Percentiles rank a stretch among this genome's conserved stretches.
Evolutionary conservation across 2,797 vertebrate species (phyloP).

Genomic region (Xenopus petersii): DNA sequence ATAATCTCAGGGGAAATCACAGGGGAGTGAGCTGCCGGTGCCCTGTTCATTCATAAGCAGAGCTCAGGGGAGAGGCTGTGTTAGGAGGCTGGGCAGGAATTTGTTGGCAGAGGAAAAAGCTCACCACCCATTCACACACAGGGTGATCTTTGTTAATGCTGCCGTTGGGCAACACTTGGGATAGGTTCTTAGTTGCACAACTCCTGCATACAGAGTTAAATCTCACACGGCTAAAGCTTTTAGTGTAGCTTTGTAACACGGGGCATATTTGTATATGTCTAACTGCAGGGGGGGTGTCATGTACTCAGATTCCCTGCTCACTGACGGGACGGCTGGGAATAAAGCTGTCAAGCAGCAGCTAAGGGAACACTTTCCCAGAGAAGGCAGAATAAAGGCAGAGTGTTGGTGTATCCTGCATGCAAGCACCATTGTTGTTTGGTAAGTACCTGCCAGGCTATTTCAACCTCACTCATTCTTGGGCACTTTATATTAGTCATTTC

Average conservation of each 20-base stretch:
- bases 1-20: not conserved
- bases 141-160: constrained; percentile 13
- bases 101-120: constrained; percentile 24
- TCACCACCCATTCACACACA: not conserved
- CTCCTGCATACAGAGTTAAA: not conserved
- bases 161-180: constrained; percentile 31
- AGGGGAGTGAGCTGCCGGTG: not conserved
- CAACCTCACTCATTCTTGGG: too few species aligned
- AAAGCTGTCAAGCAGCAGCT: not conserved
- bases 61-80: constrained; percentile 7
- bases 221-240: not conserved
- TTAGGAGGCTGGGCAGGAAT: constrained; percentile 7
- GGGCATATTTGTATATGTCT: not conserved
- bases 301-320: not conserved
- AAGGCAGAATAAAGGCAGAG: too few species aligned
- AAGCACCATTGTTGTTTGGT: too few species aligned
- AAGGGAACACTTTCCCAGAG: too few species aligned
- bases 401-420: too few species aligned
- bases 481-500: too few species aligned
- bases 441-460: too few species aligned
- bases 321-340: not conserved
- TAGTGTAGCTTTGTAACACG: not conserved
- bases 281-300: not conserved
- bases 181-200: constrained; percentile 11
- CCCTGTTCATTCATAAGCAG: not conserved